phyloP scores from a whole-genome alignment of 1,140 invertebrate species.

The Chlorops oryzae region DNA sequence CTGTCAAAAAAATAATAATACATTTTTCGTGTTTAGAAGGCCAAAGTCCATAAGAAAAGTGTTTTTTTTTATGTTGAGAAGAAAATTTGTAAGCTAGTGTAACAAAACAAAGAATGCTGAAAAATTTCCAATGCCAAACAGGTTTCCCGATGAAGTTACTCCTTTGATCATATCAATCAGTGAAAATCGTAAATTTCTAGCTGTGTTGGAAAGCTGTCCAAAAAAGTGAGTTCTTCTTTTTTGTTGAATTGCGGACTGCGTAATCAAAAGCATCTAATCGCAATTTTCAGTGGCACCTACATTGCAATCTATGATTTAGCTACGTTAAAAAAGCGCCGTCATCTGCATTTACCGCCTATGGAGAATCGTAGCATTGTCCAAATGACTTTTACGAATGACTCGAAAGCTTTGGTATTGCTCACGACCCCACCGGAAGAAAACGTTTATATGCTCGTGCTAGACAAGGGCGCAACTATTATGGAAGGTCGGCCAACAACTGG shows the following conservation, averaged over 20 bases:
- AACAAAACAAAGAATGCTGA: no score
- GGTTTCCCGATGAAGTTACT: slow-evolving; percentile 31
- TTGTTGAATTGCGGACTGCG: no score
- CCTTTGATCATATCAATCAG: slow-evolving; percentile 38
- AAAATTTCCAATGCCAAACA: no score
- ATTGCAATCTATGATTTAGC: slow-evolving; percentile 55
- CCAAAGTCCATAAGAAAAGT: no score
- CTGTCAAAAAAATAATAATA: no score
- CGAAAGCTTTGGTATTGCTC: slow-evolving; percentile 61
- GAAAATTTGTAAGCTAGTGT: no score
- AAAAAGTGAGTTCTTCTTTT: slow-evolving; percentile 25
- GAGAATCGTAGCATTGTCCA: slow-evolving; percentile 54
- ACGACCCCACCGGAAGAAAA: slow-evolving; percentile 67
- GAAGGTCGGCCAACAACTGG: slow-evolving; percentile 56
- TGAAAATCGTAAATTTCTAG: slow-evolving; percentile 37
- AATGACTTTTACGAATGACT: slow-evolving; percentile 68
- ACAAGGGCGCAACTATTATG: slow-evolving; percentile 68
- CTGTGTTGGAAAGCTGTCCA: slow-evolving; percentile 29
- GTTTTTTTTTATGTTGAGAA: no score
- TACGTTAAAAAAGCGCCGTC: slow-evolving; percentile 53
- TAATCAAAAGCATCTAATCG: neutral
- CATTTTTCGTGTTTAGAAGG: no score
- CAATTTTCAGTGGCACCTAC: slow-evolving; percentile 22
- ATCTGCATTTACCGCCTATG: slow-evolving; percentile 52
- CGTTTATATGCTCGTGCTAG: slow-evolving; percentile 67